Base-by-base conservation (phyloP, 2,888 invertebrate genomes). In the Cybosia mesomella region DNA sequence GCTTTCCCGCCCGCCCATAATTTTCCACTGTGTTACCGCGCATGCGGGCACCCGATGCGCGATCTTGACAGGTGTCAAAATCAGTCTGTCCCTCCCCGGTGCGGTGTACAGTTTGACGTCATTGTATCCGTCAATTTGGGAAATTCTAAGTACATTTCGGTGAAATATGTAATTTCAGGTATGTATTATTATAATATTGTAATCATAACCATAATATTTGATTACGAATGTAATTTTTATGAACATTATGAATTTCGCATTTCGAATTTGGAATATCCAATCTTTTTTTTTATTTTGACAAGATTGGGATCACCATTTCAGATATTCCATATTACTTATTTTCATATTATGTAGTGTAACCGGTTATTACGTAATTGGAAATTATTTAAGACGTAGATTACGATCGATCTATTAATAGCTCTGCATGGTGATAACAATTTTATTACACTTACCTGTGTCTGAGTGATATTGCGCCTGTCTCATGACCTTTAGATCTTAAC, bases 61-160 rank as follows among this genome's bases (percentile, higher is more conserved):
- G 91, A 90, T 91, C 88, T 53, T 90, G 89, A 90, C 92, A 90
- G 78, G 88, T 92, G 94, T 92, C 93, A 93, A 87, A 91, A 81
- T 81, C 88, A 85, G 79, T 82, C 87, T 85, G 82, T 81, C 82
- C 79, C 77, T 74, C 76, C 81, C 81, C 75, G 74, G 80, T 81
- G 79, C 74, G 76, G 80, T 78, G 81, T 72, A 73, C 81, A 76
- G 76, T 83, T 82, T 87, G 91, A 92, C 92, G 92, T 92, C 91
- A 91, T 83, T 82, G 78, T 80, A 83, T 58, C 65, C 64, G 64
- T 71, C 66, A 74, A 71, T 67, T 83, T 79, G 80, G 77, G 68
- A 81, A 83, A 82, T 79, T 39, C 68, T 78, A 74, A 77, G 83
- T 84, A 85, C 79, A 83, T 80, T 81, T 79, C 74, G 77, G 78